Conservation (phyloP, 2,797 vertebrate species). For the Alca torda region DNA sequence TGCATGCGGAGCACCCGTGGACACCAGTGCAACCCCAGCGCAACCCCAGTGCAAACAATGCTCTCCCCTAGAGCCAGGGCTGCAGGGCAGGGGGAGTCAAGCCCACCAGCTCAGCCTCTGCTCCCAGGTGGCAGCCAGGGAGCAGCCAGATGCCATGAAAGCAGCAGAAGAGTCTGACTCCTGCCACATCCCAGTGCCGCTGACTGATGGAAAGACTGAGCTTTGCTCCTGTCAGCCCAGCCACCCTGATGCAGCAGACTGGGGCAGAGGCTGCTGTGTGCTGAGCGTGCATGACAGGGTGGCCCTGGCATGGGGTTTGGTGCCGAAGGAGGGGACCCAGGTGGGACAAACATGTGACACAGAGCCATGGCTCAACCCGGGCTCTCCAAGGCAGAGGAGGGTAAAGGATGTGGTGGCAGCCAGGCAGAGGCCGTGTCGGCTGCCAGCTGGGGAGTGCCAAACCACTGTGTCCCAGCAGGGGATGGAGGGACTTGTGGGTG, state of each 20-base stretch:
- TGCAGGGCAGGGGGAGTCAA: neutral
- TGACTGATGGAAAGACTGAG: neutral
- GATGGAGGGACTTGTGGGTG: neutral
- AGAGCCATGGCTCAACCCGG: neutral
- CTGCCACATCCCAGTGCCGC: neutral
- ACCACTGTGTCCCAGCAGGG: neutral
- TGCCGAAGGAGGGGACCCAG: neutral
- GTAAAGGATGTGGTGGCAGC: rapidly evolving
- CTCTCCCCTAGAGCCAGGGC: neutral
- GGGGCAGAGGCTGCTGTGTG: neutral
- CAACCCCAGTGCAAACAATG: neutral
- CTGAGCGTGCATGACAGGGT: neutral
- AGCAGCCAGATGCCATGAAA: neutral
- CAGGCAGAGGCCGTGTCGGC: neutral
- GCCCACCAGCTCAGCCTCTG: neutral
- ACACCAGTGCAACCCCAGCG: neutral
- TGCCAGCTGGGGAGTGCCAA: neutral
- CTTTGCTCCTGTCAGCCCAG: neutral
- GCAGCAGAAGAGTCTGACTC: neutral
- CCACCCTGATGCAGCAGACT: neutral
- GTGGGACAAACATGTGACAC: neutral
- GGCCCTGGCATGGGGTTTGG: rapidly evolving
- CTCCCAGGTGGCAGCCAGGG: neutral
- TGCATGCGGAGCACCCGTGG: neutral
- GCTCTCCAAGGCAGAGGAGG: neutral